Conservation (phyloP, 1,140 invertebrate species). For the Hylaeus anthracinus region DNA sequence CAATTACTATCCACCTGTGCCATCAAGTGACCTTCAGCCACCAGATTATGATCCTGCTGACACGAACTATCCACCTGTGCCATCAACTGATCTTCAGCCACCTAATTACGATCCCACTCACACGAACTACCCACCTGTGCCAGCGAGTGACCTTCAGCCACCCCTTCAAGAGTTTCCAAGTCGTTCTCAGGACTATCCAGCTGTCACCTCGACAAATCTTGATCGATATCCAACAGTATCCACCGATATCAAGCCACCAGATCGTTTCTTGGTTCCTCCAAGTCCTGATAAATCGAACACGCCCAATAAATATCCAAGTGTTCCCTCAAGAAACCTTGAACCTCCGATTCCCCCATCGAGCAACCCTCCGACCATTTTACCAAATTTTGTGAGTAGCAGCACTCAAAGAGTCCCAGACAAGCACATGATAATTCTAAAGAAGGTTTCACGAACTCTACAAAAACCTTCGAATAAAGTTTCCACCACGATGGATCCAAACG, state of each 20-base stretch:
- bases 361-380: neutral
- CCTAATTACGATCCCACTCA: neutral
- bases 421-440: neutral
- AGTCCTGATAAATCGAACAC: neutral
- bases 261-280: neutral
- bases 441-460: too few species aligned
- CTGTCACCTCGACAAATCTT: neutral
- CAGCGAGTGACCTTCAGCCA: neutral
- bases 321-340: neutral
- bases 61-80: neutral
- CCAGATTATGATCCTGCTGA: neutral
- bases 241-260: neutral
- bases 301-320: neutral
- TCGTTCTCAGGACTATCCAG: neutral
- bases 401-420: conserved; percentile 1
- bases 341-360: neutral
- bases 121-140: too few species aligned
- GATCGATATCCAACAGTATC: neutral
- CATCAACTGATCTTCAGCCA: neutral
- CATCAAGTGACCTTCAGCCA: neutral
- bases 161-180: neutral
- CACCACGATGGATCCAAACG: conserved; percentile 26
- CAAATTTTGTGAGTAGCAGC: neutral
- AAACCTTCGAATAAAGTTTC: neutral
- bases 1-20: neutral